Percentiles rank a stretch among this genome's conserved stretches.
Conservation (phyloP, 2,797 vertebrate genomes). For the Helicolenus hilgendorfi region DNA sequence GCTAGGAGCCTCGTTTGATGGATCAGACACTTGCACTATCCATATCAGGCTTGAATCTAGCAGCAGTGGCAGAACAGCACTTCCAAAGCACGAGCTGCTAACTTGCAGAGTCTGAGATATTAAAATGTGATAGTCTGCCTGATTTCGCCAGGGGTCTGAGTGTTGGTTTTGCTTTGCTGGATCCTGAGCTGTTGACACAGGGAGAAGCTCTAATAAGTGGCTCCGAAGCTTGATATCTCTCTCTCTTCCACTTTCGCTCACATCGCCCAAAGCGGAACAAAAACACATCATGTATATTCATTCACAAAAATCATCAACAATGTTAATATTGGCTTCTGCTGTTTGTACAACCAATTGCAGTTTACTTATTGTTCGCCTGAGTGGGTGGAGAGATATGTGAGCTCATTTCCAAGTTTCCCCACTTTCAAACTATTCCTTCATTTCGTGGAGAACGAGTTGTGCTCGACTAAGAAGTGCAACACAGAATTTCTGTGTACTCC, state of each 20-base stretch:
- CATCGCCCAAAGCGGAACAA: constrained; percentile 53
- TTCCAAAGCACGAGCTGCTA: constrained; percentile 74
- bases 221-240: constrained; percentile 53
- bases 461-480: constrained; percentile 59
- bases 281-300: constrained; percentile 65
- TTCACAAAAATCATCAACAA: constrained; percentile 64
- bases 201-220: constrained; percentile 62
- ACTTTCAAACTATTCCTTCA: constrained; percentile 55
- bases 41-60: constrained; percentile 55
- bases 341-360: constrained; percentile 66
- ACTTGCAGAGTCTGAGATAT: constrained; percentile 62
- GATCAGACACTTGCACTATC: constrained; percentile 68
- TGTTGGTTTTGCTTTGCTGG: constrained; percentile 74
- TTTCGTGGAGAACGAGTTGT: constrained; percentile 48
- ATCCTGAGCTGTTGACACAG: constrained; percentile 76
- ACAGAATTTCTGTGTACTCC: constrained; percentile 55
- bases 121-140: constrained; percentile 66
- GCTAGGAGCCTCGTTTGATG: constrained; percentile 62
- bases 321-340: constrained; percentile 65
- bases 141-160: constrained; percentile 60
- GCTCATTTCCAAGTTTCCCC: constrained; percentile 56
- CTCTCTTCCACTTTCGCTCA: constrained; percentile 46
- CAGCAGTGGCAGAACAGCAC: constrained; percentile 63
- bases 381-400: constrained; percentile 48
- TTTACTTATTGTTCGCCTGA: constrained; percentile 70